phyloP scores from a whole-genome alignment of 2,113 vertebrate species.

The Alligator mississippiensis region DNA sequence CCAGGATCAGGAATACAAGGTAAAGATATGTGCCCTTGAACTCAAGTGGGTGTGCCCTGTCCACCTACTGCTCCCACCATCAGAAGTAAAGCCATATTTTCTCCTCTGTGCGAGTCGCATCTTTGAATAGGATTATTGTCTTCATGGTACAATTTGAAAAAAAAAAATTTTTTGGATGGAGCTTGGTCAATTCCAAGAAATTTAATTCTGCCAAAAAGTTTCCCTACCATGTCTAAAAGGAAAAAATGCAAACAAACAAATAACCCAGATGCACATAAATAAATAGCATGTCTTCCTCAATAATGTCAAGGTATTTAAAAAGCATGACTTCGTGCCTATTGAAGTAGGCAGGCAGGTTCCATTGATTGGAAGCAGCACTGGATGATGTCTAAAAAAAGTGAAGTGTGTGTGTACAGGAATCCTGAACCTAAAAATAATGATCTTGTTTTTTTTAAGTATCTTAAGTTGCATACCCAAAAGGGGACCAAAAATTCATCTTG shows the following conservation, averaged over 20 bases:
- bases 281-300: slow-evolving; percentile 47
- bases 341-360: neutral
- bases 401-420: neutral
- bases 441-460: neutral
- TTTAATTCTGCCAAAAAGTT: slow-evolving; percentile 42
- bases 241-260: slow-evolving; percentile 21
- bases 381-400: neutral
- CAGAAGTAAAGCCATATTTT: slow-evolving; percentile 35
- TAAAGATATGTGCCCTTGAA: neutral
- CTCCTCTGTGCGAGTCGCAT: slow-evolving; percentile 53
- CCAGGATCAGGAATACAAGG: neutral
- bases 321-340: neutral
- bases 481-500: neutral
- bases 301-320: slow-evolving; percentile 39
- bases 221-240: slow-evolving; percentile 50
- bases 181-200: neutral
- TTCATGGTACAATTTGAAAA: slow-evolving; percentile 22
- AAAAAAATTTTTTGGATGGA: slow-evolving; percentile 34
- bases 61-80: slow-evolving; percentile 29
- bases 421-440: neutral
- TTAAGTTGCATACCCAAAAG: neutral
- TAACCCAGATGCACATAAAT: neutral
- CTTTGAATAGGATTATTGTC: slow-evolving; percentile 32
- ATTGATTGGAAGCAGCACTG: neutral
- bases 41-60: neutral